Conservation (phyloP, 2,797 vertebrate genomes). For the Micrastur ruficollis region DNA sequence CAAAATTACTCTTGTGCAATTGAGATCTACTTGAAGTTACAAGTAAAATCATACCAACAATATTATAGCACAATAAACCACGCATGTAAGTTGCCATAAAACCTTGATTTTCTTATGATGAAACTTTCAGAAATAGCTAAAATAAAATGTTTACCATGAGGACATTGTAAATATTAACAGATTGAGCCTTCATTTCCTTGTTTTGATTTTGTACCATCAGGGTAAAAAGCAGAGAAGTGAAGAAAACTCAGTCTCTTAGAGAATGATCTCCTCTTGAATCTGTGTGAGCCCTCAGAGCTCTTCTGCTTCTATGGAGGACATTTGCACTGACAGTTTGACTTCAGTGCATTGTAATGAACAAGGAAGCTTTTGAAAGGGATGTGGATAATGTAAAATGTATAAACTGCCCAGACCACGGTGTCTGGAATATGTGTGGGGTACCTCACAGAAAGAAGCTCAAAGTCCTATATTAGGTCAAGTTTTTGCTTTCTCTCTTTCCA, state of each 20-base stretch:
- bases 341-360: background rate
- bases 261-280: background rate
- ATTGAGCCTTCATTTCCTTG: background rate
- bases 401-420: background rate
- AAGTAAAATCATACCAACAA: background rate
- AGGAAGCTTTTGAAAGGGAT: background rate
- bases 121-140: background rate
- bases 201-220: background rate
- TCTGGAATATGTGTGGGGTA: background rate
- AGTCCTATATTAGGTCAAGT: background rate
- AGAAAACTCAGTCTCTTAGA: background rate
- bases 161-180: background rate
- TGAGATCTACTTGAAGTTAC: background rate
- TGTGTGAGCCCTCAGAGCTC: background rate
- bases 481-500: background rate
- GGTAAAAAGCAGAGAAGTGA: background rate
- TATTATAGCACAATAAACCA: background rate
- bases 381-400: background rate
- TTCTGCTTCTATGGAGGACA: background rate
- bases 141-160: background rate
- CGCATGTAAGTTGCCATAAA: background rate
- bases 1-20: background rate
- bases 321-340: background rate
- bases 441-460: background rate
- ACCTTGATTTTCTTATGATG: background rate